phyloP scores from a whole-genome alignment of 1,140 invertebrate species.

The Macrosteles quadrilineatus region DNA sequence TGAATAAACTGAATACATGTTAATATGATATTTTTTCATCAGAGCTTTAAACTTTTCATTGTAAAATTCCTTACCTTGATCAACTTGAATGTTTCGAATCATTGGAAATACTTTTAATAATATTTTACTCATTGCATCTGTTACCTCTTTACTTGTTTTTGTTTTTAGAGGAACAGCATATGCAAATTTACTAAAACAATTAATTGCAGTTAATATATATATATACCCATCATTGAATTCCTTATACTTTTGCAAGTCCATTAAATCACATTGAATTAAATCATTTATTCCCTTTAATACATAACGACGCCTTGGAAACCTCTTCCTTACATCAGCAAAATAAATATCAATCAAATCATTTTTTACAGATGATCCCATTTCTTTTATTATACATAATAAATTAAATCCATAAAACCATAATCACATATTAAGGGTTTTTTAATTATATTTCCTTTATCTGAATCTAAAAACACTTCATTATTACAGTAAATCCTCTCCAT shows the following conservation, averaged over 20 bases:
- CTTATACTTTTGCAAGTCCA: constrained; percentile 33
- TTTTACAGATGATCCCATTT: too few species aligned
- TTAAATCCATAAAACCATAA: too few species aligned
- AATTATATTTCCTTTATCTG: too few species aligned
- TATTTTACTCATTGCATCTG: constrained; percentile 33
- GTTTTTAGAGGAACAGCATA: constrained; percentile 44
- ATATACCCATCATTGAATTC: constrained; percentile 42
- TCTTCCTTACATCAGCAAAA: not conserved
- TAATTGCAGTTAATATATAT: constrained; percentile 46
- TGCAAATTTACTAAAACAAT: constrained; percentile 47
- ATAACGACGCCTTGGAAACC: constrained; percentile 2
- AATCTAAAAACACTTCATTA: too few species aligned
- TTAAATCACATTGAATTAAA: constrained; percentile 33
- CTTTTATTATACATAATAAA: too few species aligned
- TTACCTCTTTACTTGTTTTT: constrained; percentile 42
- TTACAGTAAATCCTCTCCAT: too few species aligned
- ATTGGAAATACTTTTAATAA: not conserved
- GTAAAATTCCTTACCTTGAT: constrained; percentile 48
- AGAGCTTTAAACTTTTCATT: constrained; percentile 41
- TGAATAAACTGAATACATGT: constrained; percentile 48
- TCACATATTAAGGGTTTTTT: too few species aligned
- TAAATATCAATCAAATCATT: too few species aligned
- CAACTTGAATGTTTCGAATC: constrained; percentile 34
- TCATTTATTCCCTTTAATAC: constrained; percentile 34
- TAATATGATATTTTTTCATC: constrained; percentile 45